Evolutionary conservation across 2,888 invertebrate species (phyloP).

Genomic region (Sympetrum striolatum): DNA sequence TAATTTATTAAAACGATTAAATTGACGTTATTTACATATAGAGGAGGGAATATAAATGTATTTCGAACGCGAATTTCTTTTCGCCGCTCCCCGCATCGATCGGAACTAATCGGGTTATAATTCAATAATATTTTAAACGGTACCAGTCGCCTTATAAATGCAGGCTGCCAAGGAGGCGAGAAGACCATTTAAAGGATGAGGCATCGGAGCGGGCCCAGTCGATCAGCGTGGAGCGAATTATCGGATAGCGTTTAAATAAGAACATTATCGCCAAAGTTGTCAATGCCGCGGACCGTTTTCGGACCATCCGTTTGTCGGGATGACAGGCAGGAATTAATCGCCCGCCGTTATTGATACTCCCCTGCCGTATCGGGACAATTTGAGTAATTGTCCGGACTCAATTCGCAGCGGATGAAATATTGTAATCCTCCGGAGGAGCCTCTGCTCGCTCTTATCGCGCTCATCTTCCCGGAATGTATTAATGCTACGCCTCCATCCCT

Average conservation of each 20-base stretch:
- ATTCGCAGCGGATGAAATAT: neutral
- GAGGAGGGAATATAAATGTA: too few relatives aligned
- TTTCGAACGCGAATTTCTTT: too few relatives aligned
- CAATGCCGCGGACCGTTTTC: neutral
- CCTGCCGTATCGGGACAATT: neutral
- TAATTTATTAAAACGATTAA: too few relatives aligned
- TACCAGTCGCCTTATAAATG: neutral
- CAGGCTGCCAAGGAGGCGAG: neutral
- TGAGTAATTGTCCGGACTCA: constrained; percentile 1
- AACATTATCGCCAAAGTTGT: neutral
- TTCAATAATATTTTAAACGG: neutral
- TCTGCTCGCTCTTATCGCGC: neutral
- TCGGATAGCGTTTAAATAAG: neutral
- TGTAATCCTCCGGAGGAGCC: neutral
- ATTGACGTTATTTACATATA: too few relatives aligned
- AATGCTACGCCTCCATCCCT: neutral
- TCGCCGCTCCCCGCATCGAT: too few relatives aligned
- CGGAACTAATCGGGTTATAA: too few relatives aligned
- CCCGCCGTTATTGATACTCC: neutral
- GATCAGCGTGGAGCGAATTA: neutral
- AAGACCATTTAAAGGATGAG: too few relatives aligned
- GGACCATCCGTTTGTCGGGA: neutral
- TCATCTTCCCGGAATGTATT: constrained; percentile 2
- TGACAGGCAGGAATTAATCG: neutral
- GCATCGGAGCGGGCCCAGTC: neutral